Base-by-base conservation (phyloP, 2,888 invertebrate species). In the Oscheius onirici region DNA sequence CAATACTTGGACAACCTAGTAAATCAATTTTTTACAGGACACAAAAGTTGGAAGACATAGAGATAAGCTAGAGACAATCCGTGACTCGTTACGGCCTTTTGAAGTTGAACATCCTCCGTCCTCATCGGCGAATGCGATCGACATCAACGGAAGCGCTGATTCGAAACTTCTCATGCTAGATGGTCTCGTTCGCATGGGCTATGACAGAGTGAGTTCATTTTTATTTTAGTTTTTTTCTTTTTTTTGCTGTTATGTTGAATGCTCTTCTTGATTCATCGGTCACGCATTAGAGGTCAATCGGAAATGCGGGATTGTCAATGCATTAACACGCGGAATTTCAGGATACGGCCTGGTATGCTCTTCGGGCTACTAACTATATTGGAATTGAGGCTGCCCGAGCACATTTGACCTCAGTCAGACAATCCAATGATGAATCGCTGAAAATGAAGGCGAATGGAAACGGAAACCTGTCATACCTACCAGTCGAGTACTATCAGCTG, bases 21-120 rank as follows among this genome's bases (percentile, higher is more conserved):
- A 34, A 34, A 6, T 34, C 34, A 3, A 34, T 34, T 34, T 34
- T 34, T 3, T 34, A n/a, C 74, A 82, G 81, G 77, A 79, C 24
- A 72, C 79, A 17, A 76, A 78, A 67, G 74, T 77, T 22, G 84
- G 84, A n/a, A 81, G 83, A 34, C 84, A 86, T 60, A 79, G 82
- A 8, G 84, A 86, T 41, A 85, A 86, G 72, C 72, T 86, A 15
- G 83, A 86, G 52, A 66, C 77, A 52, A 86, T 86, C 70, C 78
- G 86, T 0, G 80, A 83, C 54, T 82, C 82, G 8, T 73, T 85
- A 34, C 74, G 75, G 52, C 84, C 82, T 6, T 86, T 79, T 61
- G 82, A 82, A 15, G 15, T 28, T 20, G 63, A 63, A 15, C 63
- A 63, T n/a, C 41, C 60, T 17, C 11, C 58, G 58, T 20, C 44